phyloP scores from a whole-genome alignment of 2,797 vertebrate genomes.

The Coluber constrictor region DNA sequence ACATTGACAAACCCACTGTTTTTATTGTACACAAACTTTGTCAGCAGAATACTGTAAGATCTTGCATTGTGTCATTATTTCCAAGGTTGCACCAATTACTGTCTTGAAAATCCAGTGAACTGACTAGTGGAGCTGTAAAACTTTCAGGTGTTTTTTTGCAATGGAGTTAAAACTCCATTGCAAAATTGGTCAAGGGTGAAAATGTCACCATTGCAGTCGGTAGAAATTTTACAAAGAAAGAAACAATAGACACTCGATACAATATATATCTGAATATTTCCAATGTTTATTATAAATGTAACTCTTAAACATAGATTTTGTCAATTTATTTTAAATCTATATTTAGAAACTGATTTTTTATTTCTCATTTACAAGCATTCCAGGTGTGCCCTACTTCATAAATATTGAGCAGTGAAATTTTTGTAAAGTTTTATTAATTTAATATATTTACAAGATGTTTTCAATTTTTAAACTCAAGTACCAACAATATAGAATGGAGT shows the following conservation, averaged over 20 bases:
- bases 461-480: background rate
- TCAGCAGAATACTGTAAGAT: conserved; percentile 12
- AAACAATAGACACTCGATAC: background rate
- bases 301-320: background rate
- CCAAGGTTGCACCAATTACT: conserved; percentile 25
- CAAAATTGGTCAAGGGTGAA: conserved; percentile 16
- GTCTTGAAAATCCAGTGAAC: conserved; percentile 17
- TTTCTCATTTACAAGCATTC: background rate
- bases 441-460: background rate
- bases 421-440: background rate
- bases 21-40: conserved; percentile 21
- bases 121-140: conserved; percentile 11
- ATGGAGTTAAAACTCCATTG: conserved; percentile 13
- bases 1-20: conserved; percentile 3
- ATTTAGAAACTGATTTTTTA: background rate
- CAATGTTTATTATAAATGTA: background rate
- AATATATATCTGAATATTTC: conserved; percentile 6
- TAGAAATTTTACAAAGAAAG: conserved; percentile 11
- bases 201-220: background rate
- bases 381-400: background rate
- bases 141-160: background rate
- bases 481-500: background rate
- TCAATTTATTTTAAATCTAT: background rate
- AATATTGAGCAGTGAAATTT: background rate
- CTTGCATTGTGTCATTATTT: conserved; percentile 24